Evolutionary conservation across 2,797 vertebrate genomes (phyloP).

Genomic region (Podarcis lilfordi): DNA sequence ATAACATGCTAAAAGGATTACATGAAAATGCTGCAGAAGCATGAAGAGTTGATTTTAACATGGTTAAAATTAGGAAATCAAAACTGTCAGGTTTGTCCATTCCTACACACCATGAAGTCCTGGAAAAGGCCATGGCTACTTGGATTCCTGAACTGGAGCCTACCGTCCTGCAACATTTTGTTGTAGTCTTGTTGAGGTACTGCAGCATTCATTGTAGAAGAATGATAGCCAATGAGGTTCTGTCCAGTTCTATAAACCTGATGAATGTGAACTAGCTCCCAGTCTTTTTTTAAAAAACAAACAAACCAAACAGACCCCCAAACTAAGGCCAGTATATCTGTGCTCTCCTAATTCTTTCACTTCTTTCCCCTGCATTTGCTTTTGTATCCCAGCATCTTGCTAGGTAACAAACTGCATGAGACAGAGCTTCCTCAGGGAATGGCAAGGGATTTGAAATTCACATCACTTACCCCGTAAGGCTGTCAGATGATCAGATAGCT

Average conservation of each 20-base stretch:
- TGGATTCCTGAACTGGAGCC: neutral
- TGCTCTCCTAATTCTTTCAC: constrained; percentile 16
- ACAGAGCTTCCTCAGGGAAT: constrained; percentile 63
- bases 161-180: neutral
- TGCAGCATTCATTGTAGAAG: neutral
- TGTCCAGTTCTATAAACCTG: neutral
- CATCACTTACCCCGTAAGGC: constrained; percentile 72
- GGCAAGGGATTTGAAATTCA: constrained; percentile 74
- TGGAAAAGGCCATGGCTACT: too few species aligned
- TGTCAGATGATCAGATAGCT: constrained; percentile 78
- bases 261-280: neutral
- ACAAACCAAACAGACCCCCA: neutral
- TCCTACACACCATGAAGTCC: neutral
- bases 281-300: neutral
- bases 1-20: too few species aligned
- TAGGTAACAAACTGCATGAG: constrained; percentile 62
- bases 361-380: constrained; percentile 36
- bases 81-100: too few species aligned
- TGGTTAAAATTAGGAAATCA: too few species aligned
- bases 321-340: constrained; percentile 22
- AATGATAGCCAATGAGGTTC: neutral
- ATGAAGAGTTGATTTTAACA: too few species aligned
- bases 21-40: too few species aligned
- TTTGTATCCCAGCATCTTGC: constrained; percentile 58
- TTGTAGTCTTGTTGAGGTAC: neutral